Percentiles rank a stretch among this genome's conserved stretches.
Evolutionary conservation across 1,140 invertebrate genomes (phyloP).

Genomic region (Dermatophagoides farinae): DNA sequence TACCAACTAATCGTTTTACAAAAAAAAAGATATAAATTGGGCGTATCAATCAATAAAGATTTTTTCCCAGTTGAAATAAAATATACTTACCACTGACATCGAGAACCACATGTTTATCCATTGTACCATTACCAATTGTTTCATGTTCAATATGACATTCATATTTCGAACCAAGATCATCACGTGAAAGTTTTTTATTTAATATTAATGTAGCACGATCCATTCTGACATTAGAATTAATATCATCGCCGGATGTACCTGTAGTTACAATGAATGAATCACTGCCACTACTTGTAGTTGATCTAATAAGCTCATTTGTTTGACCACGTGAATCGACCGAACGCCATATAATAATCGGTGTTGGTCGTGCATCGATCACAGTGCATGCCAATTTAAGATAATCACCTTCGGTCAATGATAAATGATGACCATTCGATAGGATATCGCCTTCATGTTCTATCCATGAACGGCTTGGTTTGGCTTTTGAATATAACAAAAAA

Average conservation of each 20-base stretch:
- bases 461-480: conserved; percentile 7
- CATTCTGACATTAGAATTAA: not conserved
- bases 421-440: not conserved
- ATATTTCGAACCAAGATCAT: conserved; percentile 49
- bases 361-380: conserved; percentile 40
- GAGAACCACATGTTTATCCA: conserved; percentile 40
- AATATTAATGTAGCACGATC: conserved; percentile 35
- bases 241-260: not conserved
- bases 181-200: conserved; percentile 43
- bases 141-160: conserved; percentile 34
- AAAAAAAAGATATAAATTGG: conserved; percentile 1
- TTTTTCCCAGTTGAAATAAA: not conserved
- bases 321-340: conserved; percentile 24
- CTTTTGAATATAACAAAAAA: not conserved
- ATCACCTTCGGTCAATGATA: conserved; percentile 9
- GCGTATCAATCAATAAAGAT: not conserved
- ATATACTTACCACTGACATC: conserved; percentile 53
- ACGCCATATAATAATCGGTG: conserved; percentile 50
- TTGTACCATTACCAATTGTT: conserved; percentile 30
- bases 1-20: conserved; percentile 10
- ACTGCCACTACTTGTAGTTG: not conserved
- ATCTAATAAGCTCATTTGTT: not conserved
- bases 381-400: conserved; percentile 7
- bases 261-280: not conserved
- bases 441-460: conserved; percentile 1